Conservation (phyloP, 2,797 vertebrate species). For the Halcyon badia region DNA sequence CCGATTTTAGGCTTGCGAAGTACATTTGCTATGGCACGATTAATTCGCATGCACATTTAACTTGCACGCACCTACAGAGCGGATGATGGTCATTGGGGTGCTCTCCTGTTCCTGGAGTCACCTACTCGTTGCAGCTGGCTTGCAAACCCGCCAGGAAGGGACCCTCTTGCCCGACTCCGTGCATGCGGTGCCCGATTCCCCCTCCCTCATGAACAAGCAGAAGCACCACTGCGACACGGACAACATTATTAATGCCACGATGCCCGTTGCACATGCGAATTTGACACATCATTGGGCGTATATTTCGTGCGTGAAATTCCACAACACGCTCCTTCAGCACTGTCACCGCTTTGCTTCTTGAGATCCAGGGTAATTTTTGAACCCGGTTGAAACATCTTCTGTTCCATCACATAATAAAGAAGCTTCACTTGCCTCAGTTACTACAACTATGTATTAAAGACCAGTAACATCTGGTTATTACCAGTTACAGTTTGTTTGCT, state of each 20-base stretch:
- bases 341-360: accelerated
- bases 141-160: accelerated
- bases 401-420: neutral
- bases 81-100: neutral
- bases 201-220: neutral
- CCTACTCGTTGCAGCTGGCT: neutral
- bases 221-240: neutral
- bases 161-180: accelerated
- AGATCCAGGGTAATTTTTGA: neutral
- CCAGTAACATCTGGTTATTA: neutral
- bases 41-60: neutral
- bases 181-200: accelerated
- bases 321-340: neutral
- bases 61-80: neutral
- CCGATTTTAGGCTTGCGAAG: neutral
- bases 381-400: neutral
- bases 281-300: neutral
- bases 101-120: neutral
- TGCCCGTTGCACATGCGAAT: neutral
- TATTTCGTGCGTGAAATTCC: neutral
- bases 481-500: neutral
- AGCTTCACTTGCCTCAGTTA: neutral
- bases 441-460: neutral
- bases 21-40: neutral
- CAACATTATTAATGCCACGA: neutral